Evolutionary conservation across 2,888 invertebrate species (phyloP), one percentile per base, ranked within the genome.

Genomic region (Polyploca ridens): DNA sequence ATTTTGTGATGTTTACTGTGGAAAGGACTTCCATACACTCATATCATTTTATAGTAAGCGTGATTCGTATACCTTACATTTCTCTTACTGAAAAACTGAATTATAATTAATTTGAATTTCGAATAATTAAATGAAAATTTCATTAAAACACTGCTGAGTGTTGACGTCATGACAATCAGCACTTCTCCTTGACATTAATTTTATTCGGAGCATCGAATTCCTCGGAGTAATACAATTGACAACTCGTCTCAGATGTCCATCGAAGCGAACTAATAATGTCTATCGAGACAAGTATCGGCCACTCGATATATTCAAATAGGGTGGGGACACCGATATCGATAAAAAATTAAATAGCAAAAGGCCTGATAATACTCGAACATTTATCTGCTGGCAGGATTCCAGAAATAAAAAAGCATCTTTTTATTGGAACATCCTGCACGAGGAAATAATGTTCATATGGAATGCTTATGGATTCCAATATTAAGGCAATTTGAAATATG

Each of bases 191-290:
- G 54, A 54, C 54, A 54, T 54, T 54, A 54, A 54, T 54, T 27
- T 54, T 54, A 19, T 54, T 54, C 54, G 54, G 8, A 54, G 19
- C 16, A 54, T 19, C 54, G 54, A 54, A 54, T 54, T 54, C 54
- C 41, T 41, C 3, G 14, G 27, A 19, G 16, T 35, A 58, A 60
- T 54, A 35, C 49, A 33, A 46, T 14, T 64, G 44, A 57, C 41
- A 58, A 33, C 61, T 62, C 58, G 54, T 44, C 58, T 62, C 62
- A 14, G 33, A 27, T 54, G 60, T 59, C 59, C 60, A 61, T 49
- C 44, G 65, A 38, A 49, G 65, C 63, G 58, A 46, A 65, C 54
- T 65, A 65, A 65, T 63, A 46, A 65, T 60, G 59, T 41, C 63
- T 41, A 16, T 27, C 10, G 54, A 46, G 59, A 60, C 58, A 58